These are phyloP conservation scores for Xanthia icteritia DNA, from an alignment of 2,888 invertebrate species.

Conservation along the genomic window DNA sequence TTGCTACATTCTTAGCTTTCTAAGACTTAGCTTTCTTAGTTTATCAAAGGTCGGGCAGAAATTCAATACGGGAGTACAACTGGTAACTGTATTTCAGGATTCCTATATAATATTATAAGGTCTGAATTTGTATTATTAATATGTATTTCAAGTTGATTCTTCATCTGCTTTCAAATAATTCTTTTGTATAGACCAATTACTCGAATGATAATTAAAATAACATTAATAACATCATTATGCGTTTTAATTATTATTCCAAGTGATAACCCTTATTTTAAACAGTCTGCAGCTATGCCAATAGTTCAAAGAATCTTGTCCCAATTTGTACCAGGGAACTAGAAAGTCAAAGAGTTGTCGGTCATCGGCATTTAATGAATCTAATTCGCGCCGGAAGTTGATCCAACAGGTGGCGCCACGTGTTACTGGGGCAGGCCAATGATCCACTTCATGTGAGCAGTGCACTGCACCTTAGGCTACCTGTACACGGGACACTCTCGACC, in stretches of 20 bases:
- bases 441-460: conserved; percentile 34
- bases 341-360: conserved; percentile 58
- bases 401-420: conserved; percentile 61
- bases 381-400: conserved; percentile 50
- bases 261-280: not conserved
- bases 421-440: conserved; percentile 56
- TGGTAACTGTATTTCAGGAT: too few species aligned
- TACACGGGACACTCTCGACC: not conserved
- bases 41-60: not conserved
- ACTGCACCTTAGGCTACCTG: conserved; percentile 27
- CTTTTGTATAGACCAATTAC: not conserved
- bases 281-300: not conserved
- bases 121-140: too few species aligned
- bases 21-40: conserved; percentile 11
- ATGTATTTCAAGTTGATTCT: not conserved
- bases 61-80: not conserved
- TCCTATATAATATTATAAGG: too few species aligned
- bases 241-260: not conserved
- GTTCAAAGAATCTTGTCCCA: conserved; percentile 27
- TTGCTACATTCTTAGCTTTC: conserved; percentile 18
- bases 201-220: not conserved
- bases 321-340: conserved; percentile 36
- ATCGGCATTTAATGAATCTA: conserved; percentile 56
- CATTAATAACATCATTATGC: too few species aligned
- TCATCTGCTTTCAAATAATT: not conserved